Conservation (phyloP, 1,140 invertebrate species). For the Colletes gigas region DNA sequence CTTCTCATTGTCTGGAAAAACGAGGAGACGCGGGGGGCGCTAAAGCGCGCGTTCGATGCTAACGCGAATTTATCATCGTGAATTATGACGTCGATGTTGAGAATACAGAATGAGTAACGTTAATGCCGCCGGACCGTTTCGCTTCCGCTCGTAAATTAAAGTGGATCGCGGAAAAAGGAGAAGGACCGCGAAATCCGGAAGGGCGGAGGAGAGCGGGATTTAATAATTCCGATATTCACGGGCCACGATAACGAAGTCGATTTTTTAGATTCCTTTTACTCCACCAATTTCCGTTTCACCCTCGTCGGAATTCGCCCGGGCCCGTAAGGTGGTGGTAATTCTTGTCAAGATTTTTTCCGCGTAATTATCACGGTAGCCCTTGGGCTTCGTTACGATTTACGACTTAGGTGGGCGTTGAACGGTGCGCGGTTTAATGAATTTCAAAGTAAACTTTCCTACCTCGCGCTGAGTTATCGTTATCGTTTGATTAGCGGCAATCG, state of each 20-base stretch:
- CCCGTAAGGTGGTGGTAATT: conserved; percentile 10
- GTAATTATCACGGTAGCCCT: conserved; percentile 24
- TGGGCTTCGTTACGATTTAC: conserved; percentile 33
- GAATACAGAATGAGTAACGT: conserved; percentile 68
- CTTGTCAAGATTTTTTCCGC: conserved; percentile 37
- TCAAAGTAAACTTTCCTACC: conserved; percentile 3
- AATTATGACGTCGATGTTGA: conserved; percentile 66
- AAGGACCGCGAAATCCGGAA: not conserved
- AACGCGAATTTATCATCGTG: conserved; percentile 67
- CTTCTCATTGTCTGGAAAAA: conserved; percentile 69
- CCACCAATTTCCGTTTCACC: conserved; percentile 27
- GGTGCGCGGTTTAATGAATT: conserved; percentile 11
- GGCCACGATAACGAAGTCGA: conserved; percentile 29
- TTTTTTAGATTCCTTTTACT: conserved; percentile 33
- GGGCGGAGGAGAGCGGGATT: conserved; percentile 36
- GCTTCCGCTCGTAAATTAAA: conserved; percentile 66
- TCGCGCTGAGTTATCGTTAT: not conserved
- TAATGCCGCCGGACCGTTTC: conserved; percentile 59
- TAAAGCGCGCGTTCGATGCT: conserved; percentile 55
- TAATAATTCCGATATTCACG: conserved; percentile 62
- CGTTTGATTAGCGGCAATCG: conserved; percentile 28
- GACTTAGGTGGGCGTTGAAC: not conserved
- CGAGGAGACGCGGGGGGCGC: conserved; percentile 47
- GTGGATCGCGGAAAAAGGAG: conserved; percentile 19
- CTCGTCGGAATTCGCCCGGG: not conserved